Evolutionary conservation across 2,888 invertebrate genomes (phyloP).

Genomic region (Magallana nippona): DNA sequence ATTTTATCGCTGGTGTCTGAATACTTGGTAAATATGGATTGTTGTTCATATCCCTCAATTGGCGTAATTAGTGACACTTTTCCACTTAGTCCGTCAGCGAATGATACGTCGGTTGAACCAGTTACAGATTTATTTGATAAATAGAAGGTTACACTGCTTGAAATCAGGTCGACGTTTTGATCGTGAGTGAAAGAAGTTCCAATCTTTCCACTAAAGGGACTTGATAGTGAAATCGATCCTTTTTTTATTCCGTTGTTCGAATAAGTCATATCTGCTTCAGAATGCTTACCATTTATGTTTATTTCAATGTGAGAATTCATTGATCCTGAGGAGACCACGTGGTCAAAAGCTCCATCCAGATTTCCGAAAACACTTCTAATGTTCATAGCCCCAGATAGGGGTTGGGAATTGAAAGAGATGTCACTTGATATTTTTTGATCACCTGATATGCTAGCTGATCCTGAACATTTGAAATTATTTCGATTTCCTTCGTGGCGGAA

Average conservation of each 20-base stretch:
- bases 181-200: conserved; percentile 36
- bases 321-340: neutral
- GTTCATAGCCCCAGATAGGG: neutral
- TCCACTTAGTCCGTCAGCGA: conserved; percentile 9
- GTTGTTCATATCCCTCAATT: conserved; percentile 17
- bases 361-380: neutral
- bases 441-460: neutral
- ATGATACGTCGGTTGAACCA: neutral
- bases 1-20: neutral
- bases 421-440: neutral
- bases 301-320: conserved; percentile 42
- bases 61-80: conserved; percentile 33
- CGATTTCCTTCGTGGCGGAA: conserved; percentile 46
- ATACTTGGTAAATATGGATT: conserved; percentile 7
- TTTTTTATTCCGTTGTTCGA: conserved; percentile 19
- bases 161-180: neutral
- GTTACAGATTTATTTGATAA: conserved; percentile 5
- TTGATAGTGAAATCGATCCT: conserved; percentile 41
- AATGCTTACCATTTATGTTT: conserved; percentile 5
- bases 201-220: conserved; percentile 47
- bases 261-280: conserved; percentile 35
- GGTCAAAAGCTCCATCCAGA: neutral
- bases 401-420: neutral
- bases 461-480: conserved; percentile 41
- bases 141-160: conserved; percentile 21